Percentiles rank a stretch among this genome's conserved stretches.
phyloP scores from a whole-genome alignment of 2,797 vertebrate genomes.

The Nasua narica region DNA sequence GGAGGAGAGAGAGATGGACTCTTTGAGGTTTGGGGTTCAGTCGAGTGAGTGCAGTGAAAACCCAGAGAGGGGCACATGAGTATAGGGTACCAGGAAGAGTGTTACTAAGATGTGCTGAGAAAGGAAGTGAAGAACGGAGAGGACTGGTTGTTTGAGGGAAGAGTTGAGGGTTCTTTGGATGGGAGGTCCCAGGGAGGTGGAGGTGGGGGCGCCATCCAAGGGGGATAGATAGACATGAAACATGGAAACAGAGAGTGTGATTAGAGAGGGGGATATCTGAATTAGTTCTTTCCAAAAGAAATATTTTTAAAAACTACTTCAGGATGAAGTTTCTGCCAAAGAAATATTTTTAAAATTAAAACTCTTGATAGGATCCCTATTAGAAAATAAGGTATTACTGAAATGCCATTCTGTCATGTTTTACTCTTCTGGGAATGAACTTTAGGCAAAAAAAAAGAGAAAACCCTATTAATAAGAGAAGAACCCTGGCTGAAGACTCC shows the following conservation, averaged over 20 bases:
- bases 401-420: conserved; percentile 7
- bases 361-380: background rate
- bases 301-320: background rate
- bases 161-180: background rate
- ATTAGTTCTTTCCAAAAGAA: conserved; percentile 29
- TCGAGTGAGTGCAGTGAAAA: background rate
- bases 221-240: background rate
- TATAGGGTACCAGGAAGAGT: background rate
- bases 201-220: background rate
- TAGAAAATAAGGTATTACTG: conserved; percentile 13
- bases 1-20: background rate
- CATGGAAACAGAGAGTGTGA: background rate
- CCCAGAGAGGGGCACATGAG: background rate
- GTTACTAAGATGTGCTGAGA: background rate
- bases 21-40: background rate
- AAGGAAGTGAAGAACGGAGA: background rate
- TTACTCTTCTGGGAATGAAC: conserved; percentile 8
- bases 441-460: background rate
- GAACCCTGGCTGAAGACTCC: background rate
- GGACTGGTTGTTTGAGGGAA: background rate
- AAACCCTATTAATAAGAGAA: conserved; percentile 29
- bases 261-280: background rate
- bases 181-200: background rate
- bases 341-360: background rate
- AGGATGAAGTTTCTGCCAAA: conserved; percentile 16